Percentiles rank a stretch among this genome's conserved stretches.
phyloP scores from a whole-genome alignment of 1,140 invertebrate species.

The Camponotus floridanus region DNA sequence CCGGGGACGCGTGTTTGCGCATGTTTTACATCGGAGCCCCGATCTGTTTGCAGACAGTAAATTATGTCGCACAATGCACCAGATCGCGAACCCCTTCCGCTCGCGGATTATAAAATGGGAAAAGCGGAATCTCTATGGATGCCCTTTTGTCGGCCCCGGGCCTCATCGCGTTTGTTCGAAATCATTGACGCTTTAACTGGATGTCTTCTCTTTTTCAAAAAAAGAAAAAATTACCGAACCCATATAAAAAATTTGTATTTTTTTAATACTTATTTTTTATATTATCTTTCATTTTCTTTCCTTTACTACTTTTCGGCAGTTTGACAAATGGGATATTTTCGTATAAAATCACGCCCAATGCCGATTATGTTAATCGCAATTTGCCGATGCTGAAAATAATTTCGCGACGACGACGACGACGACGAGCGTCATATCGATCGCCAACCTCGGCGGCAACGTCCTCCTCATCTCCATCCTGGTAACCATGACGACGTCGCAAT shows the following conservation, averaged over 20 bases:
- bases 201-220: background rate
- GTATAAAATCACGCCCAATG: no score
- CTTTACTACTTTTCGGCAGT: no score
- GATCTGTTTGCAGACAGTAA: constrained; percentile 86
- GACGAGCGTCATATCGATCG: constrained; percentile 68
- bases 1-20: constrained; percentile 80
- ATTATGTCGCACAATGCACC: constrained; percentile 84
- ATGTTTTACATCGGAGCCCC: constrained; percentile 85
- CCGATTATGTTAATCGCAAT: background rate
- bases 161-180: background rate
- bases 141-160: constrained; percentile 56
- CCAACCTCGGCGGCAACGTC: constrained; percentile 28
- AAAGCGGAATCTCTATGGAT: constrained; percentile 61
- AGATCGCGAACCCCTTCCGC: constrained; percentile 63
- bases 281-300: background rate
- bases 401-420: background rate
- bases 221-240: background rate
- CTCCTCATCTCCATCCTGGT: constrained; percentile 50
- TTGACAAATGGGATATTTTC: no score
- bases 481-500: constrained; percentile 45
- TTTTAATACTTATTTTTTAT: background rate
- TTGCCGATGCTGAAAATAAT: constrained; percentile 25
- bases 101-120: constrained; percentile 75
- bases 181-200: constrained; percentile 36
- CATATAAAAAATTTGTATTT: background rate